phyloP scores from a whole-genome alignment of 1,140 invertebrate species.

The Meteorus sp. region DNA sequence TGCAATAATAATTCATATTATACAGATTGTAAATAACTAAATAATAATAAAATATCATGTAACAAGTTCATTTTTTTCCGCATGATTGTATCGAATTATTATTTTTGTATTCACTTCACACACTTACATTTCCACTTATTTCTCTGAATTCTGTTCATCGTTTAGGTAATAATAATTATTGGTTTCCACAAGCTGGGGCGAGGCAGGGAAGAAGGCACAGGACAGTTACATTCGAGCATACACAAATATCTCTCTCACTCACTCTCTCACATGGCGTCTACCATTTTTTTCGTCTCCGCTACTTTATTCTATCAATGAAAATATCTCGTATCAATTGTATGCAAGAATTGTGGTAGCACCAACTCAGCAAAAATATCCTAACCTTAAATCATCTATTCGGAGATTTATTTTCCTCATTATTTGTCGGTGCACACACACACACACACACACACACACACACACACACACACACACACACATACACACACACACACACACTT shows the following conservation, averaged over 20 bases:
- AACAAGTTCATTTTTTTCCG: conserved; percentile 44
- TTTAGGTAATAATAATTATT: conserved; percentile 15
- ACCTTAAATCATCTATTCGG: background rate
- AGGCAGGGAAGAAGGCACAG: conserved; percentile 49
- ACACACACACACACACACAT: too few relatives aligned
- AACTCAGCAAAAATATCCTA: background rate
- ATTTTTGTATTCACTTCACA: conserved; percentile 26
- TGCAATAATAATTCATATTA: conserved; percentile 59
- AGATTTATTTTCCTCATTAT: background rate
- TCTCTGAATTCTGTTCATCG: conserved; percentile 17
- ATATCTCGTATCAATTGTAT: background rate
- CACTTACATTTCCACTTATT: conserved; percentile 25
- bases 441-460: too few relatives aligned
- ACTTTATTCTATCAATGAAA: too few relatives aligned
- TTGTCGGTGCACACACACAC: too few relatives aligned
- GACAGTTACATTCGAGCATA: conserved; percentile 28
- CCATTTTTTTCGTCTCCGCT: conserved; percentile 4
- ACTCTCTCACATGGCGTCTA: background rate
- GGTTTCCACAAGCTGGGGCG: conserved; percentile 13
- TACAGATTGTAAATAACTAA: conserved; percentile 60
- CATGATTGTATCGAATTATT: conserved; percentile 13
- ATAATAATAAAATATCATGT: conserved; percentile 59
- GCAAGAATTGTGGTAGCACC: background rate
- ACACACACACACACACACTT: too few relatives aligned
- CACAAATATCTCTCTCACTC: conserved; percentile 24